These are phyloP conservation scores for Plumapathes pennacea DNA, from an alignment of 92 coral and sea anemone genomes.

Conservation along the genomic window DNA sequence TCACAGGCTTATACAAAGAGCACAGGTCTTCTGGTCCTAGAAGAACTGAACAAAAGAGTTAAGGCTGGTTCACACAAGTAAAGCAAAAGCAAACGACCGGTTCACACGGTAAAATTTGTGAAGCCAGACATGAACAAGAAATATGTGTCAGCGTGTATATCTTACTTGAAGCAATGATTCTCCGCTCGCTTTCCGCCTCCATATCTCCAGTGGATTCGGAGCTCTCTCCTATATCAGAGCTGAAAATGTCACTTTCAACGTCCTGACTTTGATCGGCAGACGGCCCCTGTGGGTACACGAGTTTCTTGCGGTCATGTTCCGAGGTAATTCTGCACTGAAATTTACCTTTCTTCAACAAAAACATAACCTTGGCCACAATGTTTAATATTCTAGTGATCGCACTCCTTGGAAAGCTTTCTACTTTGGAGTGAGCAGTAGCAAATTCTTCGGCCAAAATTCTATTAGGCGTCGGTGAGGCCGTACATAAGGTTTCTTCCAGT, in stretches of 20 bases:
- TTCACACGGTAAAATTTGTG: no score
- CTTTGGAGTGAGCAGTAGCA: no score
- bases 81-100: no score
- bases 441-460: no score
- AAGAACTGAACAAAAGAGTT: no score
- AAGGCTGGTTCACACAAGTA: no score
- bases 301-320: constrained; percentile 4
- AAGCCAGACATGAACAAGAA: no score
- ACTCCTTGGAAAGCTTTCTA: constrained; percentile 14
- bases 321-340: constrained; percentile 27
- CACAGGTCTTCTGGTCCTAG: constrained; percentile 47
- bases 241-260: background rate
- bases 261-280: constrained; percentile 3
- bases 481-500: constrained; percentile 44
- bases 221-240: constrained; percentile 79
- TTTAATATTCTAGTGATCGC: constrained; percentile 25
- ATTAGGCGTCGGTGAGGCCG: no score
- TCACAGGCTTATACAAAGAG: constrained; percentile 55
- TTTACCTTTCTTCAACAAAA: constrained; percentile 73
- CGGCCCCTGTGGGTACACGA: constrained; percentile 1
- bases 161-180: constrained; percentile 45
- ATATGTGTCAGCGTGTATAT: no score
- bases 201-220: constrained; percentile 90
- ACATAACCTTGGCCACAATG: constrained; percentile 57
- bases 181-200: constrained; percentile 70